A percentile compares a stretch with the other conserved stretches of the same genome.
Evolutionary conservation across 1,140 invertebrate species (phyloP).

Genomic region (Oppia nitens): DNA sequence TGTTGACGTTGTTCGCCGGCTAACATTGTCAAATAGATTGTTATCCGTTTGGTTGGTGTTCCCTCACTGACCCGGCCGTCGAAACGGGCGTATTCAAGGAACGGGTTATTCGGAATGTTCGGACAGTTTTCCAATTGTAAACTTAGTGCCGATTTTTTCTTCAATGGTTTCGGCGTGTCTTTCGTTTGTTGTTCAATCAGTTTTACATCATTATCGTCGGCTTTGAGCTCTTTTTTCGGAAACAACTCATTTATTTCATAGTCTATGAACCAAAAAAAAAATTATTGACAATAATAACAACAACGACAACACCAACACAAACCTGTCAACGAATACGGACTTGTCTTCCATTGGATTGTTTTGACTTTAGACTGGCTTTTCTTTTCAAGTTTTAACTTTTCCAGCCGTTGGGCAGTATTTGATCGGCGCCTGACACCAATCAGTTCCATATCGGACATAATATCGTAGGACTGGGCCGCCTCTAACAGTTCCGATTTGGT

Average conservation of each 20-base stretch:
- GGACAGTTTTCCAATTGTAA: slow-evolving; percentile 55
- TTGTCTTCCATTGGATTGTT: slow-evolving; percentile 32
- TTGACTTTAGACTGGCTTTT: slow-evolving; percentile 39
- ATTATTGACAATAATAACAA: slow-evolving; percentile 2
- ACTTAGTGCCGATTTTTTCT: slow-evolving; percentile 41
- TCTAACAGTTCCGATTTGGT: slow-evolving; percentile 22
- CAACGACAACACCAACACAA: slow-evolving; percentile 6
- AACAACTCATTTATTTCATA: slow-evolving; percentile 48
- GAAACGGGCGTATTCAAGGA: slow-evolving; percentile 72
- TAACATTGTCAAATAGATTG: slow-evolving; percentile 40
- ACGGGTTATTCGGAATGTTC: slow-evolving; percentile 58
- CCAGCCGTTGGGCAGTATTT: slow-evolving; percentile 71
- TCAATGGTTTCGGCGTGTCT: slow-evolving; percentile 24
- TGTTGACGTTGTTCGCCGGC: slow-evolving; percentile 57
- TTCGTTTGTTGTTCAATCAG: slow-evolving; percentile 12
- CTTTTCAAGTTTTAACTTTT: slow-evolving; percentile 70
- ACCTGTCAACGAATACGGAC: slow-evolving; percentile 1
- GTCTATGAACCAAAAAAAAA: slow-evolving; percentile 27
- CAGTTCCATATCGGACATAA: slow-evolving; percentile 42
- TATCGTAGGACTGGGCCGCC: slow-evolving; percentile 29
- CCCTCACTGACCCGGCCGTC: slow-evolving; percentile 44
- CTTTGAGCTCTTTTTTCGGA: slow-evolving; percentile 22
- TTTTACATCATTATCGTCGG: too few relatives aligned
- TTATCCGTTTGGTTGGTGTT: slow-evolving; percentile 4
- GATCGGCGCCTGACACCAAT: slow-evolving; percentile 56